These are phyloP conservation scores for Elysia chlorotica DNA, from an alignment of 1,140 invertebrate genomes.

Conservation along the genomic window DNA sequence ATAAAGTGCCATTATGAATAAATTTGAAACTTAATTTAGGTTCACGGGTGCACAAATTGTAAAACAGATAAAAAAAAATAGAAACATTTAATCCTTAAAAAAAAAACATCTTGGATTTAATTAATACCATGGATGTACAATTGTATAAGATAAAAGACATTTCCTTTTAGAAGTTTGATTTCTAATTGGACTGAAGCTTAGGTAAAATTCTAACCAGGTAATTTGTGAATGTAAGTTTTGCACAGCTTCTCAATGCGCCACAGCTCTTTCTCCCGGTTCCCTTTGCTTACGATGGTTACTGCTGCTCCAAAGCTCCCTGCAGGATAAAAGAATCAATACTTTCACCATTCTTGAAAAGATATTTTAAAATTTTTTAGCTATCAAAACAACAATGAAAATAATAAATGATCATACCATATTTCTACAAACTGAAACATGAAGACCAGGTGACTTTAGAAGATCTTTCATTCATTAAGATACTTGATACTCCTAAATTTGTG, in stretches of 20 bases:
- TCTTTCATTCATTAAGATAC: no score
- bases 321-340: no score
- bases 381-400: no score
- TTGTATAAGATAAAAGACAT: background rate
- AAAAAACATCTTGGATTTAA: background rate
- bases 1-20: no score
- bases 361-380: no score
- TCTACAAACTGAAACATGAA: no score
- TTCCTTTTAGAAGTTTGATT: background rate
- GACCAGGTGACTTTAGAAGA: no score
- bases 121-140: background rate
- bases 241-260: slow-evolving; percentile 46
- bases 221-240: slow-evolving; percentile 42
- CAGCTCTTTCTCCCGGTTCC: slow-evolving; percentile 41
- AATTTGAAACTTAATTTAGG: no score
- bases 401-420: no score
- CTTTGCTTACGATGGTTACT: slow-evolving; percentile 48
- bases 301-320: slow-evolving; percentile 56
- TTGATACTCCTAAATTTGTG: no score
- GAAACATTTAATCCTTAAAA: background rate
- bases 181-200: background rate
- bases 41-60: no score
- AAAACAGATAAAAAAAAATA: background rate
- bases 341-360: no score
- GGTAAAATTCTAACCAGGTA: slow-evolving; percentile 45